Evolutionary conservation across 2,888 invertebrate species (phyloP).

Genomic region (Escarpia spicata): DNA sequence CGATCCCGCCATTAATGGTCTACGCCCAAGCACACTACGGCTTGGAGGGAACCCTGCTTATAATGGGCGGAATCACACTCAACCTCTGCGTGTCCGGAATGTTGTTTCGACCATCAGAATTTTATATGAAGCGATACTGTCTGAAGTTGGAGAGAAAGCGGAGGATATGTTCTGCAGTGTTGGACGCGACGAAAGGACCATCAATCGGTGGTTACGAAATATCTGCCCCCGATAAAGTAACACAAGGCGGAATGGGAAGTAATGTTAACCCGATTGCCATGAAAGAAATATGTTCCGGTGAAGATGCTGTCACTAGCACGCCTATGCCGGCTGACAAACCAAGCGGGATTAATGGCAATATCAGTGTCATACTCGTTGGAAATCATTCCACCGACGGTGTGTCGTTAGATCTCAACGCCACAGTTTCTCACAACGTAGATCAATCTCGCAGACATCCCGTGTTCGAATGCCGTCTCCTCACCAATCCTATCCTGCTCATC

Average conservation of each 20-base stretch:
- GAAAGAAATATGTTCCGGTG: background rate
- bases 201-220: background rate
- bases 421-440: background rate
- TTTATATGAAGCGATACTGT: background rate
- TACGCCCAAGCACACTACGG: constrained; percentile 24
- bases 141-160: background rate
- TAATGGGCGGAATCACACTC: constrained; percentile 19
- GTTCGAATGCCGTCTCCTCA: constrained; percentile 77
- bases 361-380: background rate
- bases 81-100: constrained; percentile 22
- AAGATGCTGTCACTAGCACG: background rate
- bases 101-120: background rate
- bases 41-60: constrained; percentile 18
- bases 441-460: background rate
- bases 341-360: background rate
- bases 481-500: constrained; percentile 76
- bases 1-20: constrained; percentile 42
- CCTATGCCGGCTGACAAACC: background rate
- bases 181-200: background rate
- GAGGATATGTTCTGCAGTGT: background rate
- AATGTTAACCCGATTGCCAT: background rate
- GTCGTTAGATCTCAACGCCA: background rate
- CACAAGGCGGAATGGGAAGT: background rate
- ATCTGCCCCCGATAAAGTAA: background rate
- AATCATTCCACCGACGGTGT: background rate